These are phyloP conservation scores for Protobothrops mucrosquamatus DNA, from an alignment of 2,113 vertebrate genomes.

Conservation along the genomic window DNA sequence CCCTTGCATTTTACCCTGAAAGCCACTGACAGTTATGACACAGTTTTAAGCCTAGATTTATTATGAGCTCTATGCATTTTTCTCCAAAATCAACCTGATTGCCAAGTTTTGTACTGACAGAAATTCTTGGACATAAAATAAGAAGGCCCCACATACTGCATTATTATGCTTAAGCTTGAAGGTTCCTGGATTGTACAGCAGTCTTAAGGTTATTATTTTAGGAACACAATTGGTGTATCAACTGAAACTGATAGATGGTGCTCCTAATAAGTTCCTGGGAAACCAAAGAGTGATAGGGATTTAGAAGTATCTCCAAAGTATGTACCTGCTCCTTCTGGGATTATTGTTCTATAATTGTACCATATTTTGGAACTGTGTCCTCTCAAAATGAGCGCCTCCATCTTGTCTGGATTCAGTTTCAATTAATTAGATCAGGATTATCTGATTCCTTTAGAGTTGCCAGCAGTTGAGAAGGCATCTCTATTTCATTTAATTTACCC, in stretches of 20 bases:
- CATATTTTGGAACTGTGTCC: not conserved
- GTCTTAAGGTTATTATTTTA: no score
- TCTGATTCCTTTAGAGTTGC: not conserved
- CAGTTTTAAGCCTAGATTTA: not conserved
- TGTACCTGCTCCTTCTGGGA: not conserved
- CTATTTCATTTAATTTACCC: not conserved
- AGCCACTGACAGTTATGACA: not conserved
- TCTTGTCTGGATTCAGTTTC: not conserved
- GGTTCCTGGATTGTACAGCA: not conserved
- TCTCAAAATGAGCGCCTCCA: not conserved
- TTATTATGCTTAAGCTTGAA: not conserved
- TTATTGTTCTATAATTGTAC: not conserved
- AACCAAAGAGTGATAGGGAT: not conserved
- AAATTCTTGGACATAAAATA: not conserved
- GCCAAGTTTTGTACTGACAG: not conserved
- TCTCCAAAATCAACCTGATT: not conserved
- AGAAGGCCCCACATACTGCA: not conserved
- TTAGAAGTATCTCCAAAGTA: not conserved
- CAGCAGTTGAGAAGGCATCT: not conserved
- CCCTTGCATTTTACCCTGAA: not conserved
- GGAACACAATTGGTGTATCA: not conserved
- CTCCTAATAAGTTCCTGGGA: not conserved
- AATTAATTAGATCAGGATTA: not conserved
- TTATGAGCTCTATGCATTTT: not conserved
- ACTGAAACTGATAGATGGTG: not conserved